phyloP scores from a whole-genome alignment of 2,113 vertebrate species.

The Dipodomys spectabilis region DNA sequence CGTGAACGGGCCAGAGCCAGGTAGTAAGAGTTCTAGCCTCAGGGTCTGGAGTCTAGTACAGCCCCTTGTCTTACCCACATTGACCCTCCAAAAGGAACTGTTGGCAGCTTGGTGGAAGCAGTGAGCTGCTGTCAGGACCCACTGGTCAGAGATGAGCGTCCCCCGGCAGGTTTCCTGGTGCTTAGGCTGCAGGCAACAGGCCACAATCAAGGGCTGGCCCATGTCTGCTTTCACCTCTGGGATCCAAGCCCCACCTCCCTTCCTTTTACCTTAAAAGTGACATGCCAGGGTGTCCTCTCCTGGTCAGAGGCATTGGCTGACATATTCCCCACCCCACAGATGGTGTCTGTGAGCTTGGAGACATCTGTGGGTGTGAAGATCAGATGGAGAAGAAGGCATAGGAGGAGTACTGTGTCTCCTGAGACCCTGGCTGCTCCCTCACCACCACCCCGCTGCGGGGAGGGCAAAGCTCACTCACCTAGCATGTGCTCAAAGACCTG shows the following conservation, averaged over 20 bases:
- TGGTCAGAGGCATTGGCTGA: slow-evolving; percentile 69
- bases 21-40: background rate
- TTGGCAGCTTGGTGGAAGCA: slow-evolving; percentile 83
- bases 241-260: background rate
- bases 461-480: slow-evolving; percentile 81
- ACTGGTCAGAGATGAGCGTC: slow-evolving; percentile 87
- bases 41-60: background rate
- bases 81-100: slow-evolving; percentile 70
- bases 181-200: slow-evolving; percentile 59
- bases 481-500: slow-evolving; percentile 90
- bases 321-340: slow-evolving; percentile 91
- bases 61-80: slow-evolving; percentile 74
- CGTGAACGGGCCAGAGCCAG: background rate
- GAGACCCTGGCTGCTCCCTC: background rate
- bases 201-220: background rate
- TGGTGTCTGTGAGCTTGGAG: slow-evolving; percentile 78
- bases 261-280: slow-evolving; percentile 78
- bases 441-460: accelerated
- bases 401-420: background rate
- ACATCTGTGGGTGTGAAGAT: slow-evolving; percentile 71
- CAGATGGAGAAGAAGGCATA: background rate
- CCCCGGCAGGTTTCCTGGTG: slow-evolving; percentile 84
- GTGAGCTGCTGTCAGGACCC: slow-evolving; percentile 92
- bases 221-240: background rate
- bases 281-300: slow-evolving; percentile 89